These are phyloP conservation scores for Amphiura filiformis DNA, from an alignment of 35 echinoderm and acorn worm genomes.

Conservation along the genomic window DNA sequence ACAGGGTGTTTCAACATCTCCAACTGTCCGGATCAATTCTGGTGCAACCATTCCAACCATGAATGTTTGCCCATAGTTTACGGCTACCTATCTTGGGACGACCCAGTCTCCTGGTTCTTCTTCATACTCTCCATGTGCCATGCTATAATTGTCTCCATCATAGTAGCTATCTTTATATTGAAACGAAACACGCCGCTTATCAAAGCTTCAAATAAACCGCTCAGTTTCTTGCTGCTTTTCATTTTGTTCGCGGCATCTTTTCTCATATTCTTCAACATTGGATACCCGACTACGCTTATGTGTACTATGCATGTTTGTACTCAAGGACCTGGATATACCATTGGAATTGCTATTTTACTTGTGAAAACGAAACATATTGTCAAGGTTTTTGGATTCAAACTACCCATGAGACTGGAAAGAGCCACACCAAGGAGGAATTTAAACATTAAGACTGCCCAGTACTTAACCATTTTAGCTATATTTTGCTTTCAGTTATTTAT, in stretches of 20 bases:
- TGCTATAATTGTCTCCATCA: background rate
- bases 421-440: too few relatives aligned
- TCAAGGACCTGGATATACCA: background rate
- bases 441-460: background rate
- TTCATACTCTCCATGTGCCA: background rate
- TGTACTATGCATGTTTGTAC: background rate
- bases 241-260: background rate
- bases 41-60: background rate
- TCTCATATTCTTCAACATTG: background rate
- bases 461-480: background rate
- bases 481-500: background rate
- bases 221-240: background rate
- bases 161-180: background rate
- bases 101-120: background rate
- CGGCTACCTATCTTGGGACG: background rate
- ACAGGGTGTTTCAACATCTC: background rate
- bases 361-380: background rate
- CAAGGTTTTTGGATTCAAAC: background rate
- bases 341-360: background rate
- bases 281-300: background rate
- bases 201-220: background rate
- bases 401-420: background rate
- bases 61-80: background rate
- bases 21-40: background rate
- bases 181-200: background rate